These are phyloP conservation scores for Gymnothorax reevesii DNA, from an alignment of 2,797 vertebrate genomes.

Conservation along the genomic window DNA sequence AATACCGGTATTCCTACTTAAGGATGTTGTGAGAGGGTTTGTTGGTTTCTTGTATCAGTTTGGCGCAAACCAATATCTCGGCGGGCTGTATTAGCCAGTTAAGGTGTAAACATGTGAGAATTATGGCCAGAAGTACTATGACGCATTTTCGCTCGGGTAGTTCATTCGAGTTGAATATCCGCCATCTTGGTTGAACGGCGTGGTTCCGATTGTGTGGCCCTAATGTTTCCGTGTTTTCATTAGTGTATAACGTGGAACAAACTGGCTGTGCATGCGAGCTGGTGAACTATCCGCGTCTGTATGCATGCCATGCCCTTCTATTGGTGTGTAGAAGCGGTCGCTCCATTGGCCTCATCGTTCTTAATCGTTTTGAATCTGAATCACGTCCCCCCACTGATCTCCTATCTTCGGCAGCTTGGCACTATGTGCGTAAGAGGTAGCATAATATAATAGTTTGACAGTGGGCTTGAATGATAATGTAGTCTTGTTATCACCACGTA, in stretches of 20 bases:
- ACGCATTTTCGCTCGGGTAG: neutral
- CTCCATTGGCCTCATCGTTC: no score
- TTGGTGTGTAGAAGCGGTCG: no score
- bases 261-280: no score
- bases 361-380: no score
- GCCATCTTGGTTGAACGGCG: constrained; percentile 64
- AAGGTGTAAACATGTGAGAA: neutral
- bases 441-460: no score
- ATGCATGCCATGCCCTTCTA: no score
- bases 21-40: neutral
- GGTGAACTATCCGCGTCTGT: no score
- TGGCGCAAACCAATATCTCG: neutral
- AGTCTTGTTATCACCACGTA: no score
- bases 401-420: neutral
- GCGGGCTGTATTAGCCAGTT: neutral
- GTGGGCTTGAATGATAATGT: no score
- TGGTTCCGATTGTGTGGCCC: constrained; percentile 38
- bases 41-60: neutral
- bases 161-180: constrained; percentile 45
- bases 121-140: constrained; percentile 1
- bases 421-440: neutral
- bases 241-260: neutral
- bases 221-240: constrained; percentile 14
- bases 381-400: neutral
- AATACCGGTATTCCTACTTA: neutral